These are phyloP conservation scores for Zosterops hypoxanthus DNA, from an alignment of 2,113 vertebrate species.

Conservation along the genomic window DNA sequence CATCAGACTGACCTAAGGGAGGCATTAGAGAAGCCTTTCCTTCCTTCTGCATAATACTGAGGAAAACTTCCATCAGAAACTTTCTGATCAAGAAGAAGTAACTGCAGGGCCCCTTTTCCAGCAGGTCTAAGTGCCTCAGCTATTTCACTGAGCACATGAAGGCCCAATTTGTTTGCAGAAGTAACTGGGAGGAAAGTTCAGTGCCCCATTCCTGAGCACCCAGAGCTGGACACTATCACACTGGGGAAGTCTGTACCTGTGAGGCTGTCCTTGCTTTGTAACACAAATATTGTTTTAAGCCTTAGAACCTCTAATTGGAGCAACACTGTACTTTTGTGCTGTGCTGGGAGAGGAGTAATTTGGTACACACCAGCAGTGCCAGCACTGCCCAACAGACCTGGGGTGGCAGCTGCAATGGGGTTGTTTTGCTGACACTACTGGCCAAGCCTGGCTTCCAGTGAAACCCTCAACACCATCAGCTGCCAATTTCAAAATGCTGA, in stretches of 20 bases:
- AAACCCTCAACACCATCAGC: neutral
- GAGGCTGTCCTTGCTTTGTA: neutral
- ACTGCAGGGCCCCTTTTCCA: neutral
- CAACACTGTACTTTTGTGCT: neutral
- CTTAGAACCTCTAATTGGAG: neutral
- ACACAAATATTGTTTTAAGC: neutral
- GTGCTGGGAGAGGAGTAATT: neutral
- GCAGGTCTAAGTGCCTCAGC: neutral
- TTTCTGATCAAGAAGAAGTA: neutral
- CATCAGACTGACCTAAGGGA: neutral
- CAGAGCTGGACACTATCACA: neutral
- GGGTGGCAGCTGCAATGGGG: accelerated
- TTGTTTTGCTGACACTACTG: neutral
- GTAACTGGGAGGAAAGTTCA: neutral
- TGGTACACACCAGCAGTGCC: accelerated
- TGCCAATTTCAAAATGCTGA: conserved; percentile 30
- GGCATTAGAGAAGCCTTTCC: neutral
- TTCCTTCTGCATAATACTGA: neutral
- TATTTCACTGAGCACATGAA: neutral
- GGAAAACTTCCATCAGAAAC: neutral
- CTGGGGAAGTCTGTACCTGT: neutral
- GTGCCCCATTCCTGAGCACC: neutral
- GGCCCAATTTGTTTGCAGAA: neutral
- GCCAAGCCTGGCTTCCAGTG: neutral
- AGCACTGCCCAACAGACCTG: accelerated